Percentiles rank a stretch among this genome's conserved stretches.
phyloP scores from a whole-genome alignment of 2,888 invertebrate genomes.

The Eupithecia dodoneata region DNA sequence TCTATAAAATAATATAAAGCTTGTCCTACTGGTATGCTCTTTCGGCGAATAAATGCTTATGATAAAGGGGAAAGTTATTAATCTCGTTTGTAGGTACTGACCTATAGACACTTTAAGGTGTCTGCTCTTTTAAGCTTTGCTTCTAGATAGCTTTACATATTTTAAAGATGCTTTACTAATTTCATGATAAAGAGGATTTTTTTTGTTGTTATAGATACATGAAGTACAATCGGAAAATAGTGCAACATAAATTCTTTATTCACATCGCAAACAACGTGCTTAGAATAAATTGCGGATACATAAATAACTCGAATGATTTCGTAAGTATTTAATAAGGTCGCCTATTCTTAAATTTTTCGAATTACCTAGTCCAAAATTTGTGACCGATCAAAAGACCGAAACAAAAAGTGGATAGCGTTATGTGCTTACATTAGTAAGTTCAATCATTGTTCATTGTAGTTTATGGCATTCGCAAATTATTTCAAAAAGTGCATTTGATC shows the following conservation, averaged over 20 bases:
- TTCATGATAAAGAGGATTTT: not conserved
- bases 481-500: not conserved
- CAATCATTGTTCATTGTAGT: not conserved
- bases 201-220: not conserved
- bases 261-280: constrained; percentile 4
- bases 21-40: too few species aligned
- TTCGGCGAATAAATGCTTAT: too few species aligned
- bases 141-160: not conserved
- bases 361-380: not conserved
- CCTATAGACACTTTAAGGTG: not conserved
- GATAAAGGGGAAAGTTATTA: too few species aligned
- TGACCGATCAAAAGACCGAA: not conserved
- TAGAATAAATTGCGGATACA: not conserved
- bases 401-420: not conserved
- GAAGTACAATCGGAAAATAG: not conserved
- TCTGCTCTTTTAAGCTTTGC: not conserved
- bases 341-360: not conserved
- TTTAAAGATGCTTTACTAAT: not conserved
- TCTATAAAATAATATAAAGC: not conserved
- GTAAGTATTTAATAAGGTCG: not conserved
- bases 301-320: not conserved
- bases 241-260: not conserved
- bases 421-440: not conserved
- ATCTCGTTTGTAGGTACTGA: too few species aligned
- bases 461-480: not conserved